Conservation (phyloP, 2,888 invertebrate species). For the Mesoligia furuncula region DNA sequence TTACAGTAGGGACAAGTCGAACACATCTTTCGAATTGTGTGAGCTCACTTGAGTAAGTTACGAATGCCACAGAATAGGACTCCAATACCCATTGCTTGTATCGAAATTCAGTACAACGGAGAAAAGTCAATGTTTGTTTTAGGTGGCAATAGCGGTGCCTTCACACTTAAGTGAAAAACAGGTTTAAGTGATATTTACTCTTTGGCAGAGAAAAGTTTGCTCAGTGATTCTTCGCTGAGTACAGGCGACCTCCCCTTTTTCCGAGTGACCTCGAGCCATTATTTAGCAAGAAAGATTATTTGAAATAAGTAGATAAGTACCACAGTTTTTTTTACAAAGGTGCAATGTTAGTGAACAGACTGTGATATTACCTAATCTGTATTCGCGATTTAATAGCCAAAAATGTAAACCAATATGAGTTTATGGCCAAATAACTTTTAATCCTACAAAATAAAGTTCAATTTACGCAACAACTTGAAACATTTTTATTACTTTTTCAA, state of each 20-base stretch:
- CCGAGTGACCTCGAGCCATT: not conserved
- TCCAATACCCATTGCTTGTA: not conserved
- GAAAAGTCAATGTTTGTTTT: conserved; percentile 36
- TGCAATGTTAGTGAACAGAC: not conserved
- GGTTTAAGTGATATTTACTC: conserved; percentile 52
- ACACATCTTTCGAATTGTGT: not conserved
- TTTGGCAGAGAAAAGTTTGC: conserved; percentile 24
- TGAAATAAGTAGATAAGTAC: no score
- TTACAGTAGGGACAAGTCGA: not conserved
- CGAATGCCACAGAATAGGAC: not conserved
- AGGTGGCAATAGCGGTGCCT: conserved; percentile 29
- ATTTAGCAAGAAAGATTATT: conserved; percentile 8
- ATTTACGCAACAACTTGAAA: no score
- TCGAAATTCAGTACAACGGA: conserved; percentile 27
- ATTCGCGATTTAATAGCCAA: no score
- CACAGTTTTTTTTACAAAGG: not conserved
- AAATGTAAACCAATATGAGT: no score
- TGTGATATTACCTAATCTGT: not conserved
- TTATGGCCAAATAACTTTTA: no score
- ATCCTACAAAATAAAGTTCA: no score
- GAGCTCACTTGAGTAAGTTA: not conserved
- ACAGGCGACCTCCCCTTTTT: not conserved
- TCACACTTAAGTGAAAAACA: conserved; percentile 40
- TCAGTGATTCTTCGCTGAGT: conserved; percentile 19
- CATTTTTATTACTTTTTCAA: no score